Evolutionary conservation across 53 echinoderm and acorn worm species (phyloP).

Genomic region (Mesocentrotus franciscanus): DNA sequence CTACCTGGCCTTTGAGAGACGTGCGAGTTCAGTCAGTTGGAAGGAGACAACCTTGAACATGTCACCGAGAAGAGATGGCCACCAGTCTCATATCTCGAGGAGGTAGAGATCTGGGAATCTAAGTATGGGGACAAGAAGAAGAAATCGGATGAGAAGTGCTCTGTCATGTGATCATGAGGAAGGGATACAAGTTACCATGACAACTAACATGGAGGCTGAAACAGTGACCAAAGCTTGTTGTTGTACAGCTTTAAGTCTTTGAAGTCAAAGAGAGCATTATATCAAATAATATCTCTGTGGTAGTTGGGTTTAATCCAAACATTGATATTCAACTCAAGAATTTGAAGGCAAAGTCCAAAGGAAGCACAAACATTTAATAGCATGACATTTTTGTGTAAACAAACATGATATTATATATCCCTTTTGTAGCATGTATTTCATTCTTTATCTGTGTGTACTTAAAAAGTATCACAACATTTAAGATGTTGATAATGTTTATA

Average conservation of each 20-base stretch:
- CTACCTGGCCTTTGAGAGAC: slow-evolving; percentile 79
- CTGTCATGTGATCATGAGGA: slow-evolving; percentile 42
- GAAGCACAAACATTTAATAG: too few species aligned
- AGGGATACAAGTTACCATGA: neutral
- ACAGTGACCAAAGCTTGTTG: neutral
- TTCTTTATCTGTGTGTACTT: too few species aligned
- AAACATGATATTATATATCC: too few species aligned
- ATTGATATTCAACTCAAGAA: too few species aligned
- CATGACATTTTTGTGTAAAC: too few species aligned
- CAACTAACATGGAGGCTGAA: neutral
- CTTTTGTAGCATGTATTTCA: too few species aligned
- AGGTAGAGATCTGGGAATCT: slow-evolving; percentile 70
- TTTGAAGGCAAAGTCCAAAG: too few species aligned
- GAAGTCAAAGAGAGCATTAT: neutral
- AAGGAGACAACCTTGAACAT: slow-evolving; percentile 77
- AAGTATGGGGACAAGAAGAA: slow-evolving; percentile 74
- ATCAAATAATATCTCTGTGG: neutral
- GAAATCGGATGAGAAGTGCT: slow-evolving; percentile 21
- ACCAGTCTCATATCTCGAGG: slow-evolving; percentile 80
- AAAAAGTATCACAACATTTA: too few species aligned
- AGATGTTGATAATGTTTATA: too few species aligned
- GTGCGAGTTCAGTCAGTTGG: slow-evolving; percentile 77
- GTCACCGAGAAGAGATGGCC: slow-evolving; percentile 85
- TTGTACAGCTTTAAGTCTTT: neutral
- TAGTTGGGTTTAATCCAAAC: neutral